A percentile compares a stretch with the other conserved stretches of the same genome.
phyloP scores from a whole-genome alignment of 2,888 invertebrate species.

The Onthophagus sagittarius region DNA sequence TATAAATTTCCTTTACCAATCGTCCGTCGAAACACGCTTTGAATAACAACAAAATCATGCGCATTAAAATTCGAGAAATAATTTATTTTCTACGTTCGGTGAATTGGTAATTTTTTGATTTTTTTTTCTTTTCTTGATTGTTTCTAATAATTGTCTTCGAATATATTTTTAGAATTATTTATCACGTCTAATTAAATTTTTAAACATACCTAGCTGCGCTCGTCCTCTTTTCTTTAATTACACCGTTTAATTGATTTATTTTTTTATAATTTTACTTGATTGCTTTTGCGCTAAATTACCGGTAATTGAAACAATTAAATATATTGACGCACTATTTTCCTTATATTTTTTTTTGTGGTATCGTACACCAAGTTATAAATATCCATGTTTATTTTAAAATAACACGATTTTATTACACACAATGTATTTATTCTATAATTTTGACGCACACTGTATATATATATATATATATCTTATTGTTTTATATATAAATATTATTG shows the following conservation, averaged over 20 bases:
- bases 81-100: neutral
- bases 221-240: constrained; percentile 3
- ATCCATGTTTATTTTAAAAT: neutral
- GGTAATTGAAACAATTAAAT: neutral
- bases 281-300: neutral
- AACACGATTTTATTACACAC: neutral
- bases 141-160: neutral
- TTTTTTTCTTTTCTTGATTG: neutral
- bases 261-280: neutral
- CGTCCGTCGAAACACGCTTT: neutral
- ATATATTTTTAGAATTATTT: neutral
- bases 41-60: neutral
- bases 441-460: no score
- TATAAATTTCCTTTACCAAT: neutral
- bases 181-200: neutral
- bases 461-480: no score
- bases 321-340: neutral
- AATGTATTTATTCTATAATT: no score
- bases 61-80: neutral
- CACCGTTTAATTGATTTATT: neutral
- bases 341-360: neutral
- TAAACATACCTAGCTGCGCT: neutral
- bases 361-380: neutral
- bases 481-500: no score
- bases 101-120: neutral